Base-by-base conservation (phyloP, 2,888 invertebrate species). In the Orthosia gothica region DNA sequence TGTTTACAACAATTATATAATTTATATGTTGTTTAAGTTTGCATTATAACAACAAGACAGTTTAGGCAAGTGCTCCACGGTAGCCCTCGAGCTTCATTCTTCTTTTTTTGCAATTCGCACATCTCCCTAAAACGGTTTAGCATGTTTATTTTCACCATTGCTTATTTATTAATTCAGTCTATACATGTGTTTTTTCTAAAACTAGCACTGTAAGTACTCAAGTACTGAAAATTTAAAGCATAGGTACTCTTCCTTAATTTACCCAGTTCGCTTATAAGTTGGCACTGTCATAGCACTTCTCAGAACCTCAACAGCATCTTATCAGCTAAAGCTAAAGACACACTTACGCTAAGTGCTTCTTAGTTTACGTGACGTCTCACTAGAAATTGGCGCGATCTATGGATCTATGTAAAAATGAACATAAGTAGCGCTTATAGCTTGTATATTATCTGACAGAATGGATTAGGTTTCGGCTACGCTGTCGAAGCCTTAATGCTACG, bases 341-440 rank as follows among this genome's bases (percentile, higher is more conserved):
- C 47, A 78, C 79, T 75, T 54, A 61, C 12, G 47, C n/a, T 75
- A 78, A 75, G 79, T 78, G 74, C 74, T 49, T 78, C 52, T 65
- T 12, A 59, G 69, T 26, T 76, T 15, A 59, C 40, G 23, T 75
- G 70, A 59, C 47, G 70, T 75, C 74, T 49, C 15, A 52, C 13
- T 5, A 18, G 32, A 11, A 58, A 59, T 58, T 52, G 32, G 45
- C 20, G 12, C 26, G 3, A 26, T 26, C 26, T 26, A 26, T n/a
- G n/a, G 3, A 76, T 76, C 49, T 50, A n/a, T 62, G 16, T 23
- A 16, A 13, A 13, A 61, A 74, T 47, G n/a, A 58, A 26, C 61
- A 16, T 54, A 32, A 49, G 55, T 20, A 65, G 26, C 15, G 20
- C 18, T 70, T 55, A 11, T 40, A 5, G 23, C 9, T 70, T n/a